Percentiles rank a stretch among this genome's conserved stretches.
These are phyloP conservation scores for Noctilio leporinus DNA, from an alignment of 2,113 vertebrate genomes.

Conservation along the genomic window DNA sequence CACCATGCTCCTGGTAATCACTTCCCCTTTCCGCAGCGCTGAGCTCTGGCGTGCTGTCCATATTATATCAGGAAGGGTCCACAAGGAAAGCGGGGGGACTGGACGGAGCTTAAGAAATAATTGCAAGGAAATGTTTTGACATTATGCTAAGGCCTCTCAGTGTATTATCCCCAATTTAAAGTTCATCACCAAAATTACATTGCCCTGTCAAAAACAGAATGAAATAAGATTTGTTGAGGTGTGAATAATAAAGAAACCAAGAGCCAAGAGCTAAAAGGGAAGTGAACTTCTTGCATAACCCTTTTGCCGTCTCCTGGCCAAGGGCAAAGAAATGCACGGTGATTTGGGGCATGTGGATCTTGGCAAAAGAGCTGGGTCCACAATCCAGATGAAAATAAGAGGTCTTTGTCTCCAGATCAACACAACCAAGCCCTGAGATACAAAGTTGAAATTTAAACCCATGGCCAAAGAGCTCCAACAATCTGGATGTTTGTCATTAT, in stretches of 20 bases:
- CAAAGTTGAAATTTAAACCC: neutral
- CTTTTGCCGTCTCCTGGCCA: neutral
- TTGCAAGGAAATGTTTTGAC: slow-evolving; percentile 80
- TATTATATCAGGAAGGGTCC: slow-evolving; percentile 70
- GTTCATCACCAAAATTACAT: slow-evolving; percentile 78
- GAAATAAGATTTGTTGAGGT: slow-evolving; percentile 77
- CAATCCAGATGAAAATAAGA: neutral
- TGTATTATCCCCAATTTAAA: slow-evolving; percentile 79
- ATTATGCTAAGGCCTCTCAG: slow-evolving; percentile 75
- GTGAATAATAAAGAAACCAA: slow-evolving; percentile 73
- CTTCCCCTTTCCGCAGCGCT: slow-evolving; percentile 6
- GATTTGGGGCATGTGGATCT: neutral
- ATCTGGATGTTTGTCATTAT: slow-evolving; percentile 5
- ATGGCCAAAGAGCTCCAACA: neutral
- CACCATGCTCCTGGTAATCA: slow-evolving; percentile 41
- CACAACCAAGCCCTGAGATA: neutral
- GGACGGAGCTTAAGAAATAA: slow-evolving; percentile 77
- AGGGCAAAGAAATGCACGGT: neutral
- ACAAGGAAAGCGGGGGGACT: slow-evolving; percentile 63
- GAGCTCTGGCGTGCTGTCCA: slow-evolving; percentile 47
- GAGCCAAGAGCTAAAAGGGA: neutral
- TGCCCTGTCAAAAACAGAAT: slow-evolving; percentile 74
- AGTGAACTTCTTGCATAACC: slow-evolving; percentile 51
- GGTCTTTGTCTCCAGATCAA: neutral
- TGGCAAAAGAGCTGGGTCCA: neutral